Base-by-base conservation (phyloP, 2,113 vertebrate species). In the Gorilla gorilla region DNA sequence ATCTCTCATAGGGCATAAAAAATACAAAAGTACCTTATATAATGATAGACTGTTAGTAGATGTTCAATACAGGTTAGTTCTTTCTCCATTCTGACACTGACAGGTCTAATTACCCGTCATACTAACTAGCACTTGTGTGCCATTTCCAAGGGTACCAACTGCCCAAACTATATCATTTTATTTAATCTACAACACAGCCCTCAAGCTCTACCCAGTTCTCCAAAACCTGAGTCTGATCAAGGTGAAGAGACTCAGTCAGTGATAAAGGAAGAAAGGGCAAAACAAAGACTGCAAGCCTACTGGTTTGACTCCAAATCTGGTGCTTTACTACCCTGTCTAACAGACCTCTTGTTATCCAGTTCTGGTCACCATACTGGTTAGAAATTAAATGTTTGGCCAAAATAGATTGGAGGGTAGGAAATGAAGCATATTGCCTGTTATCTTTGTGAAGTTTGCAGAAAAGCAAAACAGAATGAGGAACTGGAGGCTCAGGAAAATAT, bases 391-490 rank as follows among this genome's bases (percentile, higher is more conserved):
- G 32, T 92, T 48, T 89, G 81, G 61, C 48, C 66, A 66, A 83
- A 87, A 78, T 76, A 94, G 86, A 35, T 68, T 52, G 61, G 18
- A 30, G 16, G 70, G 14, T 55, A 68, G 30, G n/a, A 81, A 85
- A 76, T 50, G 76, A 80, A 89, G 70, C 80, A 84, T 80, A 70
- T 78, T 57, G 48, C 75, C 72, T 66, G 5, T 76, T 94, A 30
- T 92, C 81, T 92, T 78, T 89, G 64, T 66, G 92, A 94, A 90
- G 52, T 94, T 88, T 78, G 18, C 13, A 66, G 92, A 93, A 95
- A 93, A 97, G 70, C 73, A 88, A 98, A 97, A 73, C 79, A 97
- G 92, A 73, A 97, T 70, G 78, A 97, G 66, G 50, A 97, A 78
- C 80, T 27, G 22, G 66, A 87, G 76, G 90, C 87, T 87, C 87